These are phyloP conservation scores for Macrostomum lignano DNA, from an alignment of 1,140 invertebrate genomes.

Conservation along the genomic window DNA sequence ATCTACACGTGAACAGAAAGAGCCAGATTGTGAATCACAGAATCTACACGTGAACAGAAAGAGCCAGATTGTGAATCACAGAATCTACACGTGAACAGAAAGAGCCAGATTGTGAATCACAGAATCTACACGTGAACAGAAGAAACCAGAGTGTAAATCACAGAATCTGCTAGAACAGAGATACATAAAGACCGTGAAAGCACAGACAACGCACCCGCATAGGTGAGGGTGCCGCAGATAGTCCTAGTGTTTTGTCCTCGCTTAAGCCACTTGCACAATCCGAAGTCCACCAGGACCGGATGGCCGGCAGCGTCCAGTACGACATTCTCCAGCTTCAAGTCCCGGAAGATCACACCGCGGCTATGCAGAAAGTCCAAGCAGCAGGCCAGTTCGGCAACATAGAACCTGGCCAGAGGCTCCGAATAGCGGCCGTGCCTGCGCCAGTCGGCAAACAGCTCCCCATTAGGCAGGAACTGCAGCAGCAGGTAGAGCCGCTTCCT, in stretches of 20 bases:
- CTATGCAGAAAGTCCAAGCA: constrained; percentile 61
- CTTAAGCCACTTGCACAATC: constrained; percentile 61
- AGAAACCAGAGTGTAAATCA: no score
- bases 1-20: no score
- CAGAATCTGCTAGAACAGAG: no score
- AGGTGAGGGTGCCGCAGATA: constrained; percentile 60
- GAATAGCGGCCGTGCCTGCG: constrained; percentile 40
- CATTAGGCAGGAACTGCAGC: constrained; percentile 46
- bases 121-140: no score
- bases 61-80: no score
- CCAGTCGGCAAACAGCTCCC: constrained; percentile 44
- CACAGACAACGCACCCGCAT: no score
- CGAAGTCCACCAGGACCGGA: constrained; percentile 61
- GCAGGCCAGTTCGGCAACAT: constrained; percentile 46
- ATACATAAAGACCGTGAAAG: no score
- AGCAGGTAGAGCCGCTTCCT: constrained; percentile 30
- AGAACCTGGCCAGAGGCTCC: constrained; percentile 43
- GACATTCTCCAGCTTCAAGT: constrained; percentile 64
- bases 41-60: no score
- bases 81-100: no score
- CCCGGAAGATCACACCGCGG: constrained; percentile 57
- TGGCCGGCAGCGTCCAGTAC: constrained; percentile 45
- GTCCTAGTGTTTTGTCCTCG: constrained; percentile 44
- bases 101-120: no score
- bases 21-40: no score